Base-by-base conservation (phyloP, 2,888 invertebrate genomes). In the Melinopterus prodromus region DNA sequence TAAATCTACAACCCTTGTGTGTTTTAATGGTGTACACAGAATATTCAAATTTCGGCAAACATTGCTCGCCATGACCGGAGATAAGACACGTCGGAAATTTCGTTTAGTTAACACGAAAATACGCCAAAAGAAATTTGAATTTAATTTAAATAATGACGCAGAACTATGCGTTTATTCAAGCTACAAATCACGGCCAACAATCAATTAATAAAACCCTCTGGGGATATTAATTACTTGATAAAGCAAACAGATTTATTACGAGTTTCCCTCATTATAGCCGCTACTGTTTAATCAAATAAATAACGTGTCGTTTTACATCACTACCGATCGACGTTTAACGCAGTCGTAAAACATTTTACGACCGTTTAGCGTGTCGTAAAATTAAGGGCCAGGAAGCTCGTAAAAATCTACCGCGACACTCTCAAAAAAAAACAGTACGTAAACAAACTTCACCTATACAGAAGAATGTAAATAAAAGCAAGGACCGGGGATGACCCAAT, bases 11-110 rank as follows among this genome's bases (percentile, higher is more conserved):
- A 53, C 53, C 53, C 53, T 53, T 53, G 53, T 53, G 53, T 53
- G 53, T 53, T 53, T 53, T 53, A 53, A 53, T 53, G 53, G 53
- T 53, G 53, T 53, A 53, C 53, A 53, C 53, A 53, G 53, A 3
- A 53, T 53, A 53, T 53, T 53, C 53, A 53, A 53, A 53, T 53
- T 53, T 53, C 53, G 12, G 53, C 53, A 53, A 53, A 53, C 53
- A 53, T 53, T 53, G 53, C 9, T 53, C 53, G 53, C 53, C 53
- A 53, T 53, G 53, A 53, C 53, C 53, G 5, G 53, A 53, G 53
- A 53, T 53, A 53, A 53, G 53, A 53, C 53, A 53, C 53, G 53
- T 53, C 53, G 53, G 53, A 53, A 53, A 53, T 53, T 53, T 53
- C 53, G 53, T 53, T 53, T 53, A 53, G 53, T 53, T 53, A 53